Conservation (phyloP, 2,797 vertebrate species). For the Tamandua tetradactyla region DNA sequence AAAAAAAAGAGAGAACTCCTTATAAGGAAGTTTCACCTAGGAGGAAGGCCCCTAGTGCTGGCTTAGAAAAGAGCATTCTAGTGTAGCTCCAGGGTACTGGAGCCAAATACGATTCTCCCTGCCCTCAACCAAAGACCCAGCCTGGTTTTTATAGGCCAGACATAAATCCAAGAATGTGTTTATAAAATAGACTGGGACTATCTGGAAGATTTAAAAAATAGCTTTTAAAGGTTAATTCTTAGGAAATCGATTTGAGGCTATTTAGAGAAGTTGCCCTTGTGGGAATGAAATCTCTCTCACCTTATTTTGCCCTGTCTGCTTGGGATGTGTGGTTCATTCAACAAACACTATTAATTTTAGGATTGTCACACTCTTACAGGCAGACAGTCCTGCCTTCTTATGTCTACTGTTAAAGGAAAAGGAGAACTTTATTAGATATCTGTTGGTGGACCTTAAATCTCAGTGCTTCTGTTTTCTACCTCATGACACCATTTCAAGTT, state of each 20-base stretch:
- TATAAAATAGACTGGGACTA: conserved; percentile 86
- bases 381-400: neutral
- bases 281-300: conserved; percentile 35
- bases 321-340: conserved; percentile 53
- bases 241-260: conserved; percentile 76
- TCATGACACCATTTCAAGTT: neutral
- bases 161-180: conserved; percentile 87
- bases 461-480: neutral
- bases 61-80: conserved; percentile 46
- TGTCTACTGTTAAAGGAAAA: neutral
- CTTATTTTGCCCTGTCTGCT: neutral
- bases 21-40: conserved; percentile 78
- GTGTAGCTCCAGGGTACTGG: conserved; percentile 83
- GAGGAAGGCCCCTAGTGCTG: conserved; percentile 45
- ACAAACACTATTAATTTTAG: conserved; percentile 6
- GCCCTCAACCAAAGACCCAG: conserved; percentile 82
- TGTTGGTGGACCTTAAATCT: neutral
- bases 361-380: neutral
- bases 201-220: conserved; percentile 83
- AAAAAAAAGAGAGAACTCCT: conserved; percentile 71
- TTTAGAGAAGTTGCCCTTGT: conserved; percentile 10
- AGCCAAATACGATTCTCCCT: conserved; percentile 87
- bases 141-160: conserved; percentile 84
- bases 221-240: conserved; percentile 77
- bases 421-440: neutral